phyloP scores from a whole-genome alignment of 1,140 invertebrate species.

The Phortica variegata region DNA sequence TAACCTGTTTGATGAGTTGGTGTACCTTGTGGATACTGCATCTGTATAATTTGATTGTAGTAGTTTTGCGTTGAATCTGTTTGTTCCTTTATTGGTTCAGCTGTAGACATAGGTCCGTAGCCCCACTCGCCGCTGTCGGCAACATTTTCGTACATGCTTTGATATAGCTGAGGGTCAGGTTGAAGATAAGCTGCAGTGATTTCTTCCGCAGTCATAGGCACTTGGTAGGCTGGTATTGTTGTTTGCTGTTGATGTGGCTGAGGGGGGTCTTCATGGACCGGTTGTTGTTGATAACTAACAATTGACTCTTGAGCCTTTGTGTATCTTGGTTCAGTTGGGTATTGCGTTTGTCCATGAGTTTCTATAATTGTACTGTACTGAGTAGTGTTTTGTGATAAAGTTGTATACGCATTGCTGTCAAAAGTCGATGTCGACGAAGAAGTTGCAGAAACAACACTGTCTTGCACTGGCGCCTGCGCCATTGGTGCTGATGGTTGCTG shows the following conservation, averaged over 20 bases:
- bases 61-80: constrained; percentile 28
- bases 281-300: constrained; percentile 20
- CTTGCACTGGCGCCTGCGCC: too few species aligned
- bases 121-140: constrained; percentile 48
- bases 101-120: constrained; percentile 23
- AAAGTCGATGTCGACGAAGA: neutral
- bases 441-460: constrained; percentile 10
- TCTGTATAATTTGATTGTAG: constrained; percentile 49
- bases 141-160: constrained; percentile 51
- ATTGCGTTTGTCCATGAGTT: constrained; percentile 11
- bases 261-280: constrained; percentile 9
- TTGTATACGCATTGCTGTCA: constrained; percentile 9
- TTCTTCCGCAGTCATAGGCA: constrained; percentile 47
- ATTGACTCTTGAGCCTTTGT: constrained; percentile 3
- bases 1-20: constrained; percentile 1
- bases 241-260: constrained; percentile 11
- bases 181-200: constrained; percentile 48
- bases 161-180: constrained; percentile 46
- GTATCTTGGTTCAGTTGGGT: constrained; percentile 14
- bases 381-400: constrained; percentile 7
- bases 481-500: constrained; percentile 2
- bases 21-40: constrained; percentile 37
- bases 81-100: constrained; percentile 17
- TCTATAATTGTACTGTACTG: neutral
- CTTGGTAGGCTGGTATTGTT: constrained; percentile 21